Conservation (phyloP, 2,888 invertebrate genomes). For the Eurytoma californica region DNA sequence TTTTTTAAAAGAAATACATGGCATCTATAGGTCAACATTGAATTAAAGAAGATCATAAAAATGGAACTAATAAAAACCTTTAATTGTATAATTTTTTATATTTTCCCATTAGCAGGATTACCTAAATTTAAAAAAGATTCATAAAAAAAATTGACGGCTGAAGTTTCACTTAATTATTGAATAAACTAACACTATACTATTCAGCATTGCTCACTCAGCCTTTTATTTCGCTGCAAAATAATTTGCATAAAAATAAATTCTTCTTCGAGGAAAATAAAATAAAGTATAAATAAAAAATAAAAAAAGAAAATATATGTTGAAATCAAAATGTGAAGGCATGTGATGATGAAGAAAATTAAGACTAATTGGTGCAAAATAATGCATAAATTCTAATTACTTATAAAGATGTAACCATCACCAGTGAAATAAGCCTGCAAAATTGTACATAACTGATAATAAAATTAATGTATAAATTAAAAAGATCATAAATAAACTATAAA, state of each 20-base stretch:
- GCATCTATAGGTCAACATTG: too few species aligned
- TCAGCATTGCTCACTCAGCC: too few species aligned
- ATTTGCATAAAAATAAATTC: slow-evolving; percentile 7
- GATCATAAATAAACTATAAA: slow-evolving; percentile 1
- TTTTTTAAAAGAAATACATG: too few species aligned
- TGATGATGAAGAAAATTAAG: slow-evolving; percentile 41
- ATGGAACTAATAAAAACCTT: too few species aligned
- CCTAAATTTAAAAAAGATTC: too few species aligned
- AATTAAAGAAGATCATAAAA: too few species aligned
- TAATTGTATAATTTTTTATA: too few species aligned
- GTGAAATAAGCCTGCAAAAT: slow-evolving; percentile 51
- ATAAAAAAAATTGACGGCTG: too few species aligned
- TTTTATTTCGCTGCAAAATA: too few species aligned
- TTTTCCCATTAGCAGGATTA: too few species aligned
- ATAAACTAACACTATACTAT: too few species aligned
- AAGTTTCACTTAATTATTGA: too few species aligned
- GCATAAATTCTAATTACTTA: slow-evolving; percentile 52
- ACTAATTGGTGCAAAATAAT: slow-evolving; percentile 52
- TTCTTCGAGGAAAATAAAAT: slow-evolving; percentile 17
- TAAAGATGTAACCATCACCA: slow-evolving; percentile 55
- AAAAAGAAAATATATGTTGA: slow-evolving; percentile 20
- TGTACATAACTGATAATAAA: slow-evolving; percentile 40
- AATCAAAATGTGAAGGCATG: slow-evolving; percentile 25
- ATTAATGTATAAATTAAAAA: background rate
- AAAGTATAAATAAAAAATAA: slow-evolving; percentile 18